A percentile compares a stretch with the other conserved stretches of the same genome.
These are phyloP conservation scores for Apocheima hispidaria DNA, from an alignment of 2,888 invertebrate genomes.

Conservation along the genomic window DNA sequence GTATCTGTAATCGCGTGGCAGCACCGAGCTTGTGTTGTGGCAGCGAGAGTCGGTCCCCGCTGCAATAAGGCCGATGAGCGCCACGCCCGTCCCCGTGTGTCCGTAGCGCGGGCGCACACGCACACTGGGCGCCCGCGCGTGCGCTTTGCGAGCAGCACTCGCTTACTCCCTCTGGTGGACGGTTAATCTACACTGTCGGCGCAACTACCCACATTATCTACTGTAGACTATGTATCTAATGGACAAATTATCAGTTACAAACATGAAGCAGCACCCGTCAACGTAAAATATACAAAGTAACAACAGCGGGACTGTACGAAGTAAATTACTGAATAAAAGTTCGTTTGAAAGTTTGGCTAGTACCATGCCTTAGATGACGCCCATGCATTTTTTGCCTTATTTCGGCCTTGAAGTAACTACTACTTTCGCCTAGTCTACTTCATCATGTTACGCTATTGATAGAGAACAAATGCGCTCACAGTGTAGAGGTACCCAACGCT, in stretches of 20 bases:
- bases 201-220: slow-evolving; percentile 41
- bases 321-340: background rate
- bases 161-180: slow-evolving; percentile 75
- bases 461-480: slow-evolving; percentile 58
- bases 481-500: slow-evolving; percentile 69
- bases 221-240: background rate
- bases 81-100: slow-evolving; percentile 70
- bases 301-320: background rate
- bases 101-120: slow-evolving; percentile 65
- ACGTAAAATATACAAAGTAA: too few relatives aligned
- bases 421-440: background rate
- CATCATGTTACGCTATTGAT: background rate
- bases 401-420: background rate
- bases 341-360: background rate
- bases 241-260: background rate
- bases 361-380: background rate
- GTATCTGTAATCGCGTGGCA: background rate
- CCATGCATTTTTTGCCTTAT: too few relatives aligned
- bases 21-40: slow-evolving; percentile 10
- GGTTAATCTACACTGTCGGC: slow-evolving; percentile 69
- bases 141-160: slow-evolving; percentile 83
- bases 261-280: background rate
- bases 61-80: slow-evolving; percentile 64
- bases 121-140: slow-evolving; percentile 67
- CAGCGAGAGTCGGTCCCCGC: slow-evolving; percentile 66